Evolutionary conservation across 2,888 invertebrate species (phyloP).

Genomic region (Lysandra bellargus): DNA sequence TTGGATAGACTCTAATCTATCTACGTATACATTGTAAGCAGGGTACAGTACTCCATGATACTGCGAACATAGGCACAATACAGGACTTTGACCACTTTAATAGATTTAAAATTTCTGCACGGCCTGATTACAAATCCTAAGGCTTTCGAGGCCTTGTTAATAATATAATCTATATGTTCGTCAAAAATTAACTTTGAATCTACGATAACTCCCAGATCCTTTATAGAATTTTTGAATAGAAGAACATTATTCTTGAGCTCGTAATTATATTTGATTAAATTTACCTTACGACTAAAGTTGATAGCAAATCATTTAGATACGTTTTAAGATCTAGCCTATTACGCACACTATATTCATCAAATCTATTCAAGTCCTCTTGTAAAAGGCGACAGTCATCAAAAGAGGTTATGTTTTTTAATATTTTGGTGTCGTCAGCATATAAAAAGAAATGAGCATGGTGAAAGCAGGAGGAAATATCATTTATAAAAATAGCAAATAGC

Average conservation of each 20-base stretch:
- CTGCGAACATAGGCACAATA: too few species aligned
- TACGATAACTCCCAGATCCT: background rate
- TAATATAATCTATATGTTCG: background rate
- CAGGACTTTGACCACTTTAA: too few species aligned
- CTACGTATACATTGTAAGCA: background rate
- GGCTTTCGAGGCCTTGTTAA: background rate
- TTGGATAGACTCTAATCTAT: background rate
- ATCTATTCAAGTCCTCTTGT: slow-evolving; percentile 4
- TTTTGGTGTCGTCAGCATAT: background rate
- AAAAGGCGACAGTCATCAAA: background rate
- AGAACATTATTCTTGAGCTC: background rate
- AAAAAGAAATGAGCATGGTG: background rate
- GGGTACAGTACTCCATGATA: background rate
- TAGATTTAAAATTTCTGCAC: too few species aligned
- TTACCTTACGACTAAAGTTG: background rate
- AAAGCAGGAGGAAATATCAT: background rate
- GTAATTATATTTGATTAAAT: background rate
- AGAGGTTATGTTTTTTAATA: background rate
- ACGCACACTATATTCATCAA: background rate
- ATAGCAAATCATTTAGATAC: background rate
- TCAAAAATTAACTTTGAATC: background rate
- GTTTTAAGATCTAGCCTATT: background rate
- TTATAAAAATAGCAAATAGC: too few species aligned
- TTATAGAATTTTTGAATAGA: background rate
- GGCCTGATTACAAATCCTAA: background rate